These are phyloP conservation scores for Invenusta paracnida DNA, from an alignment of 2,888 invertebrate genomes.

Conservation along the genomic window DNA sequence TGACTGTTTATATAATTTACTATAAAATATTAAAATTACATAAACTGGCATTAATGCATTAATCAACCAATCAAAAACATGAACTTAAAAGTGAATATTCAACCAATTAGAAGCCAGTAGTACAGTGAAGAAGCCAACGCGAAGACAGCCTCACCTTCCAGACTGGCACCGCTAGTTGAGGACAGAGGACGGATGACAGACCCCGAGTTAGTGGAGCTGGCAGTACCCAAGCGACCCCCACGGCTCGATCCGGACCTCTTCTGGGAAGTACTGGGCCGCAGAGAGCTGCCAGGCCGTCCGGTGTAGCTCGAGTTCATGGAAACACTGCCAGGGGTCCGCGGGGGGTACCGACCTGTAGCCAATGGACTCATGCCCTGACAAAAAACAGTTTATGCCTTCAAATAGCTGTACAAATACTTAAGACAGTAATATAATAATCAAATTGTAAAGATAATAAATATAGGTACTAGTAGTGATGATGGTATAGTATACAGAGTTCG, in stretches of 20 bases:
- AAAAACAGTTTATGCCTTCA: not conserved
- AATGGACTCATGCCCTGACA: conserved; percentile 36
- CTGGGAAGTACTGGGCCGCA: conserved; percentile 44
- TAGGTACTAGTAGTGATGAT: too few species aligned
- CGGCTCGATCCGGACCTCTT: conserved; percentile 45
- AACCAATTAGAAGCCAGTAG: too few species aligned
- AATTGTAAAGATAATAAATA: too few species aligned
- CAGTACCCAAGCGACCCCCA: not conserved
- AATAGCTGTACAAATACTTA: not conserved
- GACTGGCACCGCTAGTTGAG: not conserved
- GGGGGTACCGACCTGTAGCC: not conserved
- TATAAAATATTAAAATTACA: too few species aligned
- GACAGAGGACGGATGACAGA: not conserved
- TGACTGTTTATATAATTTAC: too few species aligned
- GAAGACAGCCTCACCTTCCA: not conserved
- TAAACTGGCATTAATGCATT: too few species aligned
- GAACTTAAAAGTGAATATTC: too few species aligned
- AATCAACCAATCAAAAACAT: too few species aligned
- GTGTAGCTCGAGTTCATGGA: not conserved
- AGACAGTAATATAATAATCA: too few species aligned
- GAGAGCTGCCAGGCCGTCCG: conserved; percentile 43
- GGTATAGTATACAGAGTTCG: too few species aligned
- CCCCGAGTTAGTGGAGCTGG: not conserved
- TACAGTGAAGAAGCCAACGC: too few species aligned
- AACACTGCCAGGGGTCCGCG: conserved; percentile 6